phyloP scores from a whole-genome alignment of 1,140 invertebrate species.

The Orussus abietinus region DNA sequence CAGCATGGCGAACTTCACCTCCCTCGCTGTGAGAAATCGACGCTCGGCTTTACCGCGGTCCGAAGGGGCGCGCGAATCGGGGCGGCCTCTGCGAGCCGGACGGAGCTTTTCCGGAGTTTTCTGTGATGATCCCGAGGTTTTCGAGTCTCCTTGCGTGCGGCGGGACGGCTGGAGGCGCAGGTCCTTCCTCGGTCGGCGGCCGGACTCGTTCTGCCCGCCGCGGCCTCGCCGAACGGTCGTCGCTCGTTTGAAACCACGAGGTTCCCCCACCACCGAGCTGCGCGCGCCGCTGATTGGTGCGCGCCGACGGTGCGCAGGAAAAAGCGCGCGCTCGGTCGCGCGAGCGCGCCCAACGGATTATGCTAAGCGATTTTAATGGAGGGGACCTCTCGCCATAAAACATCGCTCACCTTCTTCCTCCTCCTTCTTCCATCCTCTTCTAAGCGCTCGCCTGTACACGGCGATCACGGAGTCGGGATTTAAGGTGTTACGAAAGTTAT shows the following conservation, averaged over 20 bases:
- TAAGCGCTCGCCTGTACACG: conserved; percentile 17
- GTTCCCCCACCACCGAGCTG: conserved; percentile 27
- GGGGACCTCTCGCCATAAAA: conserved; percentile 20
- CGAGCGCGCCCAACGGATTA: conserved; percentile 38
- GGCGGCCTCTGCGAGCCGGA: no score
- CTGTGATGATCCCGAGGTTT: no score
- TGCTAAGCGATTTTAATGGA: conserved; percentile 35
- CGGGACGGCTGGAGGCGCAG: not conserved
- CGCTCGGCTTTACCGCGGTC: no score
- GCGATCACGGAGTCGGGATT: no score
- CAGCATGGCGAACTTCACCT: conserved; percentile 37
- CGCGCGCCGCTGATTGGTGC: conserved; percentile 43
- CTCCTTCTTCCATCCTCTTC: conserved; percentile 1
- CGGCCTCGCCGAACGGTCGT: conserved; percentile 21
- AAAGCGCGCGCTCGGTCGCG: conserved; percentile 30
- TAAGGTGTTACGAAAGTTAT: no score
- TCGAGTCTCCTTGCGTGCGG: not conserved
- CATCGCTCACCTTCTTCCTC: conserved; percentile 2
- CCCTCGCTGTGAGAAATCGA: no score
- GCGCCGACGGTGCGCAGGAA: conserved; percentile 40
- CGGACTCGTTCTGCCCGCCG: conserved; percentile 32
- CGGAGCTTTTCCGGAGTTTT: no score
- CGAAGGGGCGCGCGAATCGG: no score
- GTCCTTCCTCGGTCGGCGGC: conserved; percentile 21
- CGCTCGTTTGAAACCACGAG: conserved; percentile 31